Evolutionary conservation across 2,797 vertebrate genomes (phyloP).

Genomic region (Sarcophilus harrisii): DNA sequence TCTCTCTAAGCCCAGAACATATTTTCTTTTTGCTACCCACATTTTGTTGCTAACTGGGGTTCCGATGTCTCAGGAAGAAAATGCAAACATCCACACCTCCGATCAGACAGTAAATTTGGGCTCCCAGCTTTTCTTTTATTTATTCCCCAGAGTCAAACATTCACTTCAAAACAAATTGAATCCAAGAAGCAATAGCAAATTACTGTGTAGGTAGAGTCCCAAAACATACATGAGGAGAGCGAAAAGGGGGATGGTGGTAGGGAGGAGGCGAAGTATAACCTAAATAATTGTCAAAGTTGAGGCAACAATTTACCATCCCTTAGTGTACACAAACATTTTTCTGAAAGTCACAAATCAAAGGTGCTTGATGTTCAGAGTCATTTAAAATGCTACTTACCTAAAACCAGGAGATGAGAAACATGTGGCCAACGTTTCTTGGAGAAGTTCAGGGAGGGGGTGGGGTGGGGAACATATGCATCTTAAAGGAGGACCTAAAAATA

Average conservation of each 20-base stretch:
- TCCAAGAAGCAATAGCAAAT: slow-evolving; percentile 44
- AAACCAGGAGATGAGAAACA: slow-evolving; percentile 86
- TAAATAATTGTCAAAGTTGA: slow-evolving; percentile 82
- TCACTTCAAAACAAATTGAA: slow-evolving; percentile 54
- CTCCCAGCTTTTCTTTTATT: slow-evolving; percentile 33
- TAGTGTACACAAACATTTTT: slow-evolving; percentile 84
- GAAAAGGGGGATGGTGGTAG: slow-evolving; percentile 61
- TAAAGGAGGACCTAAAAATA: slow-evolving; percentile 82
- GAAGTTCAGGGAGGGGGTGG: slow-evolving; percentile 77
- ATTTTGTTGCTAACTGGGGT: background rate
- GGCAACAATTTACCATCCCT: slow-evolving; percentile 85
- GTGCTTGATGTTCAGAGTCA: slow-evolving; percentile 76
- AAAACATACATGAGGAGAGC: slow-evolving; percentile 61
- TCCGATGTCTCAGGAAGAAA: background rate
- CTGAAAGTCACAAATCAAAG: slow-evolving; percentile 84
- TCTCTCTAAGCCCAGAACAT: background rate
- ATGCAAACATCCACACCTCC: background rate
- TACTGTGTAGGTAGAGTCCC: slow-evolving; percentile 57
- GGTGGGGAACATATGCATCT: slow-evolving; percentile 77
- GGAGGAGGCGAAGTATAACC: background rate
- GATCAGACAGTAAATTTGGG: background rate
- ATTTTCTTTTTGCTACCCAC: background rate
- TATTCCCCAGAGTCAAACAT: slow-evolving; percentile 7
- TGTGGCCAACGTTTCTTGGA: slow-evolving; percentile 83
- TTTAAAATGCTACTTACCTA: slow-evolving; percentile 86